Base-by-base conservation (phyloP, 2,113 vertebrate genomes). In the Henicopernis longicauda region DNA sequence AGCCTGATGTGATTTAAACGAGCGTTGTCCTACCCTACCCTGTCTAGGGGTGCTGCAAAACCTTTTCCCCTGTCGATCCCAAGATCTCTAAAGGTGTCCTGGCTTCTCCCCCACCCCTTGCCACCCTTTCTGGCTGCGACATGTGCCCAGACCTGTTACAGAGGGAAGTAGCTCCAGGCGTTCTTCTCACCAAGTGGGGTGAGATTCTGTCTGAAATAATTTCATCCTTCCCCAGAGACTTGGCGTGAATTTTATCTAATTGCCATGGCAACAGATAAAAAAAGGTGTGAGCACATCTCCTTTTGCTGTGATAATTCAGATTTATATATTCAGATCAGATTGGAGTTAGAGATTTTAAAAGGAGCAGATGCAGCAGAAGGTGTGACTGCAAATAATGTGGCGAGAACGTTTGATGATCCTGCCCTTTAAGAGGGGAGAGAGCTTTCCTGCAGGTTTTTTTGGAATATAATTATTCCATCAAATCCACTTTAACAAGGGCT, bases 311-410 rank as follows among this genome's bases (percentile, higher is more conserved):
- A 98, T 98, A 98, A 98, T 98, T 98, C 98, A 98, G 98, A 98
- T 98, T 98, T 98, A 98, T 98, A 98, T 98, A 98, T 98, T 98
- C 98, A 98, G 98, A 98, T 98, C 98, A 98, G 98, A 98, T 98
- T 98, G 98, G 98, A 98, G 98, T 98, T 97, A 94, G 98, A 97
- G 97, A 96, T 98, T 98, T 98, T 98, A 97, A 98, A 98, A 97
- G 98, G 97, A 98, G 94, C 98, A 98, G 98, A 98, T 98, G 97
- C 97, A 96, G 97, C 97, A 98, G 97, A 98, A 98, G 97, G 98
- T 98, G 96, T 89, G 97, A 97, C 97, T 96, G 97, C 98, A 98
- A 98, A 98, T 98, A 98, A 97, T 96, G 97, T 97, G 97, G 97
- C 94, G 93, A 97, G 94, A 97, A 96, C 97, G 97, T 97, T 97